Percentiles rank a stretch among this genome's conserved stretches.
Conservation (phyloP, 2,113 vertebrate species). For the Haemorhous mexicanus region DNA sequence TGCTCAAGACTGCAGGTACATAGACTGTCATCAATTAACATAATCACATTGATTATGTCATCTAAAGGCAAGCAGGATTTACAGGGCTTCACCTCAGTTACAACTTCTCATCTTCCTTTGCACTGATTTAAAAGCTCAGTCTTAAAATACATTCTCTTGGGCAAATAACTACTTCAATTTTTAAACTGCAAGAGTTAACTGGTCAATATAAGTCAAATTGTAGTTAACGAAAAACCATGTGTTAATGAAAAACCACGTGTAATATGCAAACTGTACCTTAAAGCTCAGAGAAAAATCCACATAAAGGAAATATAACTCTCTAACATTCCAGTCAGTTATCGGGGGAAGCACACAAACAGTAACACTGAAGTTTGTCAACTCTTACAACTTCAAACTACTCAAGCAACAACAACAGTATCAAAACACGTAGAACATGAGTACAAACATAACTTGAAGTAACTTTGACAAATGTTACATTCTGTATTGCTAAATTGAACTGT, state of each 20-base stretch:
- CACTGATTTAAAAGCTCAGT: constrained; percentile 74
- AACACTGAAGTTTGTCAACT: not conserved
- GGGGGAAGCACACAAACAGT: not conserved
- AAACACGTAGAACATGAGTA: not conserved
- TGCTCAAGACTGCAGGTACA: constrained; percentile 39
- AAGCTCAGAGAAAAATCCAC: constrained; percentile 58
- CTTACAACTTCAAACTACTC: not conserved
- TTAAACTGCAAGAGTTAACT: constrained; percentile 47
- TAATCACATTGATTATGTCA: constrained; percentile 67
- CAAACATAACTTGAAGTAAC: constrained; percentile 11
- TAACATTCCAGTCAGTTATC: not conserved
- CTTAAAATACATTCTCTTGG: constrained; percentile 65
- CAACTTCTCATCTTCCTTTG: constrained; percentile 39
- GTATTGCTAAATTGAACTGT: not conserved
- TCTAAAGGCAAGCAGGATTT: constrained; percentile 56
- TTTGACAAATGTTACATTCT: not conserved
- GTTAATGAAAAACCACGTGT: constrained; percentile 41
- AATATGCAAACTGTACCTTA: constrained; percentile 56
- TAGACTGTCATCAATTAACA: constrained; percentile 35
- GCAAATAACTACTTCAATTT: constrained; percentile 60
- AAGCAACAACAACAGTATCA: not conserved
- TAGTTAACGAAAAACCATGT: constrained; percentile 32
- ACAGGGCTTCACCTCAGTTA: constrained; percentile 58
- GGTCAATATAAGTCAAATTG: not conserved
- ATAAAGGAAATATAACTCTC: constrained; percentile 8